Conservation (phyloP, 2,797 vertebrate species). For the Falco biarmicus region DNA sequence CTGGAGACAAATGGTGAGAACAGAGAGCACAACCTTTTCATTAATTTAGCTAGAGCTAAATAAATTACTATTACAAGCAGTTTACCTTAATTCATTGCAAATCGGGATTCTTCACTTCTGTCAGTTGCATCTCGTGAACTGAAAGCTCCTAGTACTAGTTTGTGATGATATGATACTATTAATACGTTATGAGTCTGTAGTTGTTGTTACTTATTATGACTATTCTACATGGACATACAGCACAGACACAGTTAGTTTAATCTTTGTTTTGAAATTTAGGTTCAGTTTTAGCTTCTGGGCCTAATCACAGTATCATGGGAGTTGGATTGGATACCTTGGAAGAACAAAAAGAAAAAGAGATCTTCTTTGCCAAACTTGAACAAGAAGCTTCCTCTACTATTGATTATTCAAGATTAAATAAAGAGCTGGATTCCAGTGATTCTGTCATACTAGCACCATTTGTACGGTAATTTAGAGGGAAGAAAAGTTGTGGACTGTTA, state of each 20-base stretch:
- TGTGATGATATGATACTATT: background rate
- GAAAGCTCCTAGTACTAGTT: background rate
- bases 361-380: conserved; percentile 88
- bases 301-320: conserved; percentile 45
- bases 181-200: background rate
- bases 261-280: conserved; percentile 65
- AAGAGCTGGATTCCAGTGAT: conserved; percentile 84
- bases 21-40: background rate
- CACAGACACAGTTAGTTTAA: background rate
- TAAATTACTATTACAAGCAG: background rate
- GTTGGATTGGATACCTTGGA: conserved; percentile 88
- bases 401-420: conserved; percentile 89
- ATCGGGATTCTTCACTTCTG: background rate
- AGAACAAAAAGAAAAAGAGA: conserved; percentile 88
- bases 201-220: background rate
- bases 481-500: background rate
- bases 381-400: conserved; percentile 82
- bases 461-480: conserved; percentile 70
- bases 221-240: background rate
- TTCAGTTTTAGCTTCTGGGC: conserved; percentile 72
- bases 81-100: background rate
- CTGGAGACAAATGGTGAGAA: conserved; percentile 84
- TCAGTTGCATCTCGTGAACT: background rate
- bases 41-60: background rate
- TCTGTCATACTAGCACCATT: conserved; percentile 71